phyloP scores from a whole-genome alignment of 2,797 vertebrate genomes.

The Erpetoichthys calabaricus region DNA sequence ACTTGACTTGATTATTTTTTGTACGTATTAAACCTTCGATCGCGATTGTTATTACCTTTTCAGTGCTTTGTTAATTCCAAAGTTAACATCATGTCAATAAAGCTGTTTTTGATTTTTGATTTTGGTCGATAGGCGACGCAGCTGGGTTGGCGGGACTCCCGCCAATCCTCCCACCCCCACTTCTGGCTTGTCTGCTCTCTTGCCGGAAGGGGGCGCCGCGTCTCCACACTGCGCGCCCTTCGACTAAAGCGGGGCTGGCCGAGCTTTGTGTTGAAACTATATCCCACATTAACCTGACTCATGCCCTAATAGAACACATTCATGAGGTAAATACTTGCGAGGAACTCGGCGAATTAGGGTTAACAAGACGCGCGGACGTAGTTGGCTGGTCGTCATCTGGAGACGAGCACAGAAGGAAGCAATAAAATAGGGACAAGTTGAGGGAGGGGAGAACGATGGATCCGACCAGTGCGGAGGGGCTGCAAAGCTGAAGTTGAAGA shows the following conservation, averaged over 20 bases:
- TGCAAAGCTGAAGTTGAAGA: constrained; percentile 37
- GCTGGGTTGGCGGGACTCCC: constrained; percentile 22
- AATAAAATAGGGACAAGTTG: constrained; percentile 14
- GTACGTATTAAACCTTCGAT: no score
- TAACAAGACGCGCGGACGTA: no score
- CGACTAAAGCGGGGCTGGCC: constrained; percentile 25
- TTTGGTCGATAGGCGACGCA: no score
- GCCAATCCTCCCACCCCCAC: constrained; percentile 26
- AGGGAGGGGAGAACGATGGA: constrained; percentile 41
- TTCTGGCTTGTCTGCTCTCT: constrained; percentile 16
- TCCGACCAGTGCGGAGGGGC: constrained; percentile 35
- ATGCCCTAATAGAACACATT: constrained; percentile 61
- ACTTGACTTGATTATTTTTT: no score
- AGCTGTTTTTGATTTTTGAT: no score
- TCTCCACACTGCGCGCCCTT: constrained; percentile 23
- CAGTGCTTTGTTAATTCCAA: no score
- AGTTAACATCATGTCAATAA: no score
- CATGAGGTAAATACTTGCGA: constrained; percentile 50
- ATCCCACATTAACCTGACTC: constrained; percentile 50
- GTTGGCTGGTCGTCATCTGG: no score
- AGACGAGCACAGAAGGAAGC: no score
- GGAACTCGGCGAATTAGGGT: constrained; percentile 3
- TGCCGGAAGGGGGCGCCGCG: constrained; percentile 44
- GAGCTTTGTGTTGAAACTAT: constrained; percentile 68
- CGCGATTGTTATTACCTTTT: no score